A percentile compares a stretch with the other conserved stretches of the same genome.
Evolutionary conservation across 2,888 invertebrate species (phyloP).

Genomic region (Beris morrisii): DNA sequence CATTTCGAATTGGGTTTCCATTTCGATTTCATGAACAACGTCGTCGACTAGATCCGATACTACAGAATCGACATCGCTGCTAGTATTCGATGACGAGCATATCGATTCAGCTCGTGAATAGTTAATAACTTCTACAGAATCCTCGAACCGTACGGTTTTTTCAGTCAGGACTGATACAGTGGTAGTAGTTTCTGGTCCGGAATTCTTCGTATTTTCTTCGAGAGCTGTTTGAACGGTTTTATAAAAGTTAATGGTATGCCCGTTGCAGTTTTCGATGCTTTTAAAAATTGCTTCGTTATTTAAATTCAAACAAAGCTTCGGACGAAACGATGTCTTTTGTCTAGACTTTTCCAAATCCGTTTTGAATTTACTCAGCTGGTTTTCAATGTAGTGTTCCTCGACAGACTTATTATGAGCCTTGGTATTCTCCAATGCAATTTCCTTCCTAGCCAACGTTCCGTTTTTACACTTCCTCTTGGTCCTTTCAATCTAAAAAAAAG

Average conservation of each 20-base stretch:
- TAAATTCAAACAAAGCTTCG: constrained; percentile 39
- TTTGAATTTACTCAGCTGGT: constrained; percentile 53
- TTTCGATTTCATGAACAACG: constrained; percentile 15
- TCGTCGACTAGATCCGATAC: constrained; percentile 50
- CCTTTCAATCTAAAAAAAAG: constrained; percentile 16
- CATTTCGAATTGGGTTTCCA: constrained; percentile 45
- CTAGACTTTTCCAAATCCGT: constrained; percentile 47
- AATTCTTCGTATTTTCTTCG: background rate
- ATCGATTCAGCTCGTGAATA: constrained; percentile 46
- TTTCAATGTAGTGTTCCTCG: constrained; percentile 51
- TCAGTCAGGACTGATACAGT: constrained; percentile 10
- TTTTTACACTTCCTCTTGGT: constrained; percentile 40
- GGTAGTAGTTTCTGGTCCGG: background rate
- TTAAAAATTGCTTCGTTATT: constrained; percentile 47
- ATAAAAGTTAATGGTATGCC: constrained; percentile 51
- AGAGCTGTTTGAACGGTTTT: constrained; percentile 24
- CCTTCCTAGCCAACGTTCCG: constrained; percentile 40
- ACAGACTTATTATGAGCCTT: constrained; percentile 51
- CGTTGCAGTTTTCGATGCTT: constrained; percentile 47
- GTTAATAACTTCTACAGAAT: constrained; percentile 43
- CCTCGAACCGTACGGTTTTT: constrained; percentile 47
- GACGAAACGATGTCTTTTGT: constrained; percentile 37
- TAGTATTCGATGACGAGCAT: constrained; percentile 50
- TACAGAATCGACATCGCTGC: constrained; percentile 51
- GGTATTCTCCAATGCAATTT: constrained; percentile 44